Base-by-base conservation (phyloP, 2,797 vertebrate genomes). In the Garrulus glandarius region DNA sequence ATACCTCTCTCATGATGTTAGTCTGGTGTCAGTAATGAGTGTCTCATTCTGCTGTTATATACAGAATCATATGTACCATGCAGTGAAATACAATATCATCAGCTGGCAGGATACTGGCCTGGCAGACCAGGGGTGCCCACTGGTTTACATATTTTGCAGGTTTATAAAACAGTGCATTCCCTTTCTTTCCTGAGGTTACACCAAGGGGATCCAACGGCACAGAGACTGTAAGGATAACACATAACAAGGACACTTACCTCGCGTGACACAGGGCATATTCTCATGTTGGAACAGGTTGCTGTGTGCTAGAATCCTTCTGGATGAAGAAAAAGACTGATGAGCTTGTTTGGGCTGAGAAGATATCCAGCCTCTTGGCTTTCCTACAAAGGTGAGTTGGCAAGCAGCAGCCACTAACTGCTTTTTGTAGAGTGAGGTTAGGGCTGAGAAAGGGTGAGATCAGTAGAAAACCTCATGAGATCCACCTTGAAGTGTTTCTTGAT, bases 401-500 rank as follows among this genome's bases (percentile, higher is more conserved):
- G 16, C 27, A 63, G 41, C 67, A 72, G 22, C 50, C 36, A 57
- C 21, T 26, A 4, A 23, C 44, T 90, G 6, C 19, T 77, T 61
- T 64, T 85, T 68, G n/a, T 27, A 87, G 80, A 20, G 10, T 53
- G 44, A 59, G 50, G 69, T 78, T 64, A 75, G 39, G 19, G 19
- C 5, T 53, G 57, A 47, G 24, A 39, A 55, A 87, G 46, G 15
- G 22, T 50, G 57, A 75, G 57, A 74, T 77, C 56, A 87, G 60
- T 47, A 46, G 69, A 78, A 94, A 84, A 78, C 16, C 23, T 87
- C 29, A 29, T 78, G 72, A 94, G 65, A 69, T 94, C 23, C 17
- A 83, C 55, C 67, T 91, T 81, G 84, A 89, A 92, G 74, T 30
- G 52, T 63, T 93, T 57, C 63, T 61, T 70, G 21, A 44, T 87